Evolutionary conservation across 2,888 invertebrate species (phyloP).

Genomic region (Allolobophora icterica): DNA sequence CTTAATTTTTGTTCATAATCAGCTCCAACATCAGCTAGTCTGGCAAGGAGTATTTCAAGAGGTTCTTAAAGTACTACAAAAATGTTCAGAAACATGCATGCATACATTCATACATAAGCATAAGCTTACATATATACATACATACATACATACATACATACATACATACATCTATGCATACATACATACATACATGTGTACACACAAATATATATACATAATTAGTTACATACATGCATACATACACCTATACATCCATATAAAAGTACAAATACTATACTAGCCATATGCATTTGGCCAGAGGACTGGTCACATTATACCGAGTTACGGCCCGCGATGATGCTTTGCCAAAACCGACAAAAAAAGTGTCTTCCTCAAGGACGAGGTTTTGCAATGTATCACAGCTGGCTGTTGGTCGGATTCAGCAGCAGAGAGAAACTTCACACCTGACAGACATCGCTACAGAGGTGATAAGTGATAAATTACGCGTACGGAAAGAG

Average conservation of each 20-base stretch:
- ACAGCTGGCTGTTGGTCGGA: conserved; percentile 11
- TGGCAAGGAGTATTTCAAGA: no score
- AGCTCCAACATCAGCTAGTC: no score
- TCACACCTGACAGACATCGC: background rate
- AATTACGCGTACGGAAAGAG: no score
- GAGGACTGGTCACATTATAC: background rate
- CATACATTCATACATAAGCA: no score
- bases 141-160: background rate
- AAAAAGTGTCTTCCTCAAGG: background rate
- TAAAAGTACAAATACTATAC: no score
- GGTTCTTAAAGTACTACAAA: no score
- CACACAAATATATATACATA: background rate
- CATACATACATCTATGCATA: background rate
- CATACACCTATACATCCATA: background rate
- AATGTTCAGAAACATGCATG: no score
- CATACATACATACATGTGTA: background rate
- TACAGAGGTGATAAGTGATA: background rate
- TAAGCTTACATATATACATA: no score
- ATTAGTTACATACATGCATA: background rate
- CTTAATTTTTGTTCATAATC: no score
- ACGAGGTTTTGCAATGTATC: conserved; percentile 17
- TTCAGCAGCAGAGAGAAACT: background rate
- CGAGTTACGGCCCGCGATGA: background rate
- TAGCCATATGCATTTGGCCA: no score
- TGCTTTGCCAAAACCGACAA: conserved; percentile 12